Percentiles rank a stretch among this genome's conserved stretches.
Conservation (phyloP, 1,140 invertebrate genomes). For the Steinernema feltiae region DNA sequence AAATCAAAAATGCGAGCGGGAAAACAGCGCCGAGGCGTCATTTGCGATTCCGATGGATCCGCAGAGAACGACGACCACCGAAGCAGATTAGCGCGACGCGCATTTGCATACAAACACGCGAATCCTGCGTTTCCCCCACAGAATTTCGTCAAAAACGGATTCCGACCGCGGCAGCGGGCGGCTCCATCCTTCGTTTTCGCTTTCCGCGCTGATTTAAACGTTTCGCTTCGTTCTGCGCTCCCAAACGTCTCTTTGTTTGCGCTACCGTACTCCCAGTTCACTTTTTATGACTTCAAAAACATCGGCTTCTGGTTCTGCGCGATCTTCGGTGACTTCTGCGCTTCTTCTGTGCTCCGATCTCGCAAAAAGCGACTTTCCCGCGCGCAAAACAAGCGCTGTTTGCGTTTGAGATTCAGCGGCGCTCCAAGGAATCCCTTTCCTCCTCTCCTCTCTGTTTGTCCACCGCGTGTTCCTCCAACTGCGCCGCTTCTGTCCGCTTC, state of each 20-base stretch:
- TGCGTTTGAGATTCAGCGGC: background rate
- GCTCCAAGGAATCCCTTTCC: no score
- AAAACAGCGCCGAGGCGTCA: background rate
- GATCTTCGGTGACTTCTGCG: background rate
- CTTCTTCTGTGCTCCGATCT: background rate
- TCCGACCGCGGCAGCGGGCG: no score
- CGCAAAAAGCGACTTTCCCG: background rate
- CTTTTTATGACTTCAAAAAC: background rate
- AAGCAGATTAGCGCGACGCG: background rate
- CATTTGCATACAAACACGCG: conserved; percentile 12
- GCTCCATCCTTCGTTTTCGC: no score
- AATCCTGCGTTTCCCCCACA: background rate
- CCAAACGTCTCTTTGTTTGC: no score
- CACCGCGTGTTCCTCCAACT: no score
- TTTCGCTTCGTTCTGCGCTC: no score
- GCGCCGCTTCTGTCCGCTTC: no score
- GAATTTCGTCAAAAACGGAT: no score
- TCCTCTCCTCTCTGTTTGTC: no score
- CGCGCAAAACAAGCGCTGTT: background rate
- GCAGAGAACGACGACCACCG: background rate
- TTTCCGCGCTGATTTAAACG: no score
- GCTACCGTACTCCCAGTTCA: no score
- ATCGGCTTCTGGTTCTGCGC: background rate
- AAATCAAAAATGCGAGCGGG: background rate
- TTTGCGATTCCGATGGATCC: background rate